Conservation (phyloP, 1,140 invertebrate genomes). For the Micrasema minimum region DNA sequence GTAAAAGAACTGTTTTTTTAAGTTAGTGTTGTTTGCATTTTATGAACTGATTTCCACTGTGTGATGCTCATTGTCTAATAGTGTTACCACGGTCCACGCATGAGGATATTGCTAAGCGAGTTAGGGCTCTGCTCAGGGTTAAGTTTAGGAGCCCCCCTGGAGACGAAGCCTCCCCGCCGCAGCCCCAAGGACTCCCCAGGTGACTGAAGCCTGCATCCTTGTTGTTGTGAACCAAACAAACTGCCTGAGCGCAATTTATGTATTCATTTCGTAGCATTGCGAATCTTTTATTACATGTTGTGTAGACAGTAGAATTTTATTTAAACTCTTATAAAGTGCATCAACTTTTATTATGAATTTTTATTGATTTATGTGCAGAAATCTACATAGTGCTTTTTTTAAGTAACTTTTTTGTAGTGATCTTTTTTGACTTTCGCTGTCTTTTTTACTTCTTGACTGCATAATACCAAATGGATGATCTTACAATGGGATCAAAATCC, state of each 20-base stretch:
- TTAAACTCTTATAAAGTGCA: not conserved
- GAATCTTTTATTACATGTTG: conserved; percentile 18
- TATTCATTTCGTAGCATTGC: not conserved
- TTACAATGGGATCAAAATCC: conserved; percentile 43
- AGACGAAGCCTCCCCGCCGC: conserved; percentile 61
- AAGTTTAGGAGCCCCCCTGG: conserved; percentile 65
- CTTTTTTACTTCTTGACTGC: no score
- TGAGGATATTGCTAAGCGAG: conserved; percentile 68
- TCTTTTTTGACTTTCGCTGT: conserved; percentile 27
- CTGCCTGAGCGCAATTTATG: conserved; percentile 6
- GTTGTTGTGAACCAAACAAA: conserved; percentile 23
- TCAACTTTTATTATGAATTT: conserved; percentile 2
- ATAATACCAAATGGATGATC: not conserved
- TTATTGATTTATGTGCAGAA: not conserved
- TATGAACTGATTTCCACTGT: no score
- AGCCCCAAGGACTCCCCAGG: conserved; percentile 59
- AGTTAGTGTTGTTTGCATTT: no score
- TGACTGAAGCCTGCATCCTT: conserved; percentile 55
- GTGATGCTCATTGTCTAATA: conserved; percentile 33
- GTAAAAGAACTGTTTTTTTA: no score
- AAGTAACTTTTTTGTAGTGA: conserved; percentile 26
- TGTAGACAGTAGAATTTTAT: conserved; percentile 20
- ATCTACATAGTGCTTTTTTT: conserved; percentile 22
- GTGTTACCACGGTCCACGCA: conserved; percentile 63
- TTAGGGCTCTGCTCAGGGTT: conserved; percentile 66